phyloP scores from a whole-genome alignment of 2,888 invertebrate genomes.

The Volucella inanis region DNA sequence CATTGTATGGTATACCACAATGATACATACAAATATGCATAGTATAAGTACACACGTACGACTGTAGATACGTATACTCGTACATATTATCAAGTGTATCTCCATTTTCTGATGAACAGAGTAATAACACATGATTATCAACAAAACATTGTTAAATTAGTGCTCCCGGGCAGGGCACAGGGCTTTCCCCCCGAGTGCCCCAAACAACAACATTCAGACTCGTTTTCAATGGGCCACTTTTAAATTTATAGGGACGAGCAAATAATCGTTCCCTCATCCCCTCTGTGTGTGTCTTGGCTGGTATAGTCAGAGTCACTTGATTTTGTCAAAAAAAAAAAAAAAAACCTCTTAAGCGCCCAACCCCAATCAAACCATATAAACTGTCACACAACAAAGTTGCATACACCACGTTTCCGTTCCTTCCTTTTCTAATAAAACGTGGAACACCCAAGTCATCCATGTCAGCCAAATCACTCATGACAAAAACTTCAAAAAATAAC shows the following conservation, averaged over 20 bases:
- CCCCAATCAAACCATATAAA: slow-evolving; percentile 7
- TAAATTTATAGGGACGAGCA: slow-evolving; percentile 40
- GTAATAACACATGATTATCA: no score
- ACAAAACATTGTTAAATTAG: neutral
- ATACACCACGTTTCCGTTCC: slow-evolving; percentile 15
- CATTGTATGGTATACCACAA: neutral
- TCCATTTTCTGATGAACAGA: no score
- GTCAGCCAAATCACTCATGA: no score
- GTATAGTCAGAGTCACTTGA: slow-evolving; percentile 50
- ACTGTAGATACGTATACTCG: no score
- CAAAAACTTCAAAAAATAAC: neutral
- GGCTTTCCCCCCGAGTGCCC: slow-evolving; percentile 3
- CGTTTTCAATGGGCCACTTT: slow-evolving; percentile 61
- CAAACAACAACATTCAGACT: slow-evolving; percentile 50
- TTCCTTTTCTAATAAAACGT: slow-evolving; percentile 10
- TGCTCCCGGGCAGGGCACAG: neutral
- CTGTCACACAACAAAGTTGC: slow-evolving; percentile 41
- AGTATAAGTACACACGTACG: no score
- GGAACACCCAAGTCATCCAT: slow-evolving; percentile 12
- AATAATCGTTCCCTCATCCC: slow-evolving; percentile 13
- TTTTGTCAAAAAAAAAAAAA: slow-evolving; percentile 33
- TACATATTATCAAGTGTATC: no score
- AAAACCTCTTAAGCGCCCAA: neutral
- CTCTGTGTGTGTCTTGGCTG: neutral
- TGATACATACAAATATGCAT: no score